phyloP scores from a whole-genome alignment of 2,113 vertebrate species.

The Cephalophus harveyi region DNA sequence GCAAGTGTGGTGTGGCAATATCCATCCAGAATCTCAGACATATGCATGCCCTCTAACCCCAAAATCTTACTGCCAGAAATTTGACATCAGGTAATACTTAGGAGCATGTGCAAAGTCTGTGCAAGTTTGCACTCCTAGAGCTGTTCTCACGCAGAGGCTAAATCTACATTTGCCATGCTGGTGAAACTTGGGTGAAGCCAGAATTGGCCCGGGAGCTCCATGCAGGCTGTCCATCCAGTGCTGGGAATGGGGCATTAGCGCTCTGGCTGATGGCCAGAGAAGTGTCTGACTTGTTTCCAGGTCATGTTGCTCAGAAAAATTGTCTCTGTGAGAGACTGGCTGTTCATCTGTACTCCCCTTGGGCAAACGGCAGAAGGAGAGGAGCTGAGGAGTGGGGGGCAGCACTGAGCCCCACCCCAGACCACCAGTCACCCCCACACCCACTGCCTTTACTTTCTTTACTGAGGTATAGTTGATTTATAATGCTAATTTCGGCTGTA shows the following conservation, averaged over 20 bases:
- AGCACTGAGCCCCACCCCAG: not conserved
- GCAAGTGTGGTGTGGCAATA: not conserved
- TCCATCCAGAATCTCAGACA: not conserved
- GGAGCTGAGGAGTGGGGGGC: fast-evolving
- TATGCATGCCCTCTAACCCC: not conserved
- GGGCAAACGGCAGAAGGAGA: not conserved
- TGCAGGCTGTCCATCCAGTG: fast-evolving
- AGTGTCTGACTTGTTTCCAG: not conserved
- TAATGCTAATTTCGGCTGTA: not conserved
- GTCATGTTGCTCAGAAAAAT: not conserved
- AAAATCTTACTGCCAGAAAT: not conserved
- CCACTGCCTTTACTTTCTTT: not conserved
- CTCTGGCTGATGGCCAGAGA: not conserved
- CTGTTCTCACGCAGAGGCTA: not conserved
- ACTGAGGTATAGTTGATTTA: not conserved
- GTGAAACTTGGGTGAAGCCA: too few relatives aligned
- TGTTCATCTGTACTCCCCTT: not conserved
- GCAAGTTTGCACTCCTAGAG: not conserved
- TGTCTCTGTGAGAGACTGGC: not conserved
- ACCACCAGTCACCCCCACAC: not conserved
- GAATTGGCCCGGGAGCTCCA: not conserved
- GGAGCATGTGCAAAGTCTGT: not conserved
- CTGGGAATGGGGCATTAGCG: not conserved
- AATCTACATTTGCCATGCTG: not conserved
- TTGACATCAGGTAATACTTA: not conserved